Evolutionary conservation across 2,797 vertebrate genomes (phyloP).

Genomic region (Premnoplex brunnescens): DNA sequence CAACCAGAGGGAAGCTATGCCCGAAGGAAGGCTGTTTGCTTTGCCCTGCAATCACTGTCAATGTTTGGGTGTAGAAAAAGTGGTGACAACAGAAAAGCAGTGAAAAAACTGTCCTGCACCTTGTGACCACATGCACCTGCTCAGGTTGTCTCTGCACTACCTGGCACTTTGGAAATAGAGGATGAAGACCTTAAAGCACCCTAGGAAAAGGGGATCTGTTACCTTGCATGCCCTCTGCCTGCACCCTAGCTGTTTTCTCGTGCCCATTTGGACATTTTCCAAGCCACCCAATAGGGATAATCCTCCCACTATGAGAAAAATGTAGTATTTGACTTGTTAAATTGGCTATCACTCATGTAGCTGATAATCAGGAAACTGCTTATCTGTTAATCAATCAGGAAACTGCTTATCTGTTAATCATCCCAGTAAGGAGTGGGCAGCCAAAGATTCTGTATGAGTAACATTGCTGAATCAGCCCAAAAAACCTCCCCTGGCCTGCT

Average conservation of each 20-base stretch:
- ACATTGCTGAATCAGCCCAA: not conserved
- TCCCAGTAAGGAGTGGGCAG: not conserved
- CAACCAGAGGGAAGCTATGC: not conserved
- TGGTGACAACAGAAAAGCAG: no score
- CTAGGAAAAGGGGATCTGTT: no score
- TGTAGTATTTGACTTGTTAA: not conserved
- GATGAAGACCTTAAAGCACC: no score
- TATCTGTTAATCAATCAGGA: not conserved
- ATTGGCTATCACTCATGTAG: not conserved
- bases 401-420: not conserved
- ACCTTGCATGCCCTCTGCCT: not conserved
- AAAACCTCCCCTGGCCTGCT: not conserved
- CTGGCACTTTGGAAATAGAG: no score
- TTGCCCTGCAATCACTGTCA: no score
- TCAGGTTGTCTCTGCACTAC: no score
- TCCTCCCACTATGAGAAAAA: slow-evolving; percentile 14
- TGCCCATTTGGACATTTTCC: not conserved
- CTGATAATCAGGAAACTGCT: slow-evolving; percentile 1
- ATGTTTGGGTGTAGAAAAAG: no score
- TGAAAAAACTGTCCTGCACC: no score
- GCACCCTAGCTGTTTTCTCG: not conserved
- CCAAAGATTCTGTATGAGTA: not conserved
- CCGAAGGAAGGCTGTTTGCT: no score
- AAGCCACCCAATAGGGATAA: not conserved
- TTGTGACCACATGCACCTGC: no score